phyloP scores from a whole-genome alignment of 2,888 invertebrate genomes.

The Agrotis ipsilon region DNA sequence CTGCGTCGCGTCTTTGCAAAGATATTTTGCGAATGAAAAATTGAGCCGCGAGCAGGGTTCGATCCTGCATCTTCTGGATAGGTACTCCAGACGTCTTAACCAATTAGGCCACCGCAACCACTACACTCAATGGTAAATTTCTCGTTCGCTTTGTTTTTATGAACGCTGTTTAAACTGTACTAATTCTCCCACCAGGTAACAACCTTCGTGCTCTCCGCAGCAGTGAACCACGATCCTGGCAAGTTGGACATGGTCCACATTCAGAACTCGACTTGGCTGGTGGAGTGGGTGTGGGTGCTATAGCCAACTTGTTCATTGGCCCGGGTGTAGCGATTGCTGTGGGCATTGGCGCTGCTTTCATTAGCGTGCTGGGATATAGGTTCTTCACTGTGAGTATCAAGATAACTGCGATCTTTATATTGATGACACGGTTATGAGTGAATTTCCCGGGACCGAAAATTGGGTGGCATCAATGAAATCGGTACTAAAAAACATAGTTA shows the following conservation, averaged over 20 bases:
- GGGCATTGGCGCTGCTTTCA: slow-evolving; percentile 94
- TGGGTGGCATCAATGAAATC: too few relatives aligned
- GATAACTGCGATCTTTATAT: neutral
- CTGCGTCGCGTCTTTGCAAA: too few relatives aligned
- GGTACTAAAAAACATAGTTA: too few relatives aligned
- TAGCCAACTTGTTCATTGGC: slow-evolving; percentile 95
- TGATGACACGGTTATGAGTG: too few relatives aligned
- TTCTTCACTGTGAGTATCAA: slow-evolving; percentile 92
- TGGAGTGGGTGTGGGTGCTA: slow-evolving; percentile 97
- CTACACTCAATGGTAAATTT: too few relatives aligned
- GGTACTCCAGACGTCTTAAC: too few relatives aligned
- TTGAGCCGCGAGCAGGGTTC: too few relatives aligned
- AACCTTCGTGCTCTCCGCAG: slow-evolving; percentile 95
- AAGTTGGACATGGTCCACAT: slow-evolving; percentile 98
- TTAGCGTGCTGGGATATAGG: slow-evolving; percentile 96
- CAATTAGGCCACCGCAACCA: too few relatives aligned
- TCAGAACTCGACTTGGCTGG: slow-evolving; percentile 98
- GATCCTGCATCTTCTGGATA: too few relatives aligned
- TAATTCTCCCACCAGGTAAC: slow-evolving; percentile 90
- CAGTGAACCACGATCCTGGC: slow-evolving; percentile 93
- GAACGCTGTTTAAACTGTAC: neutral
- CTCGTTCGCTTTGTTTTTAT: too few relatives aligned
- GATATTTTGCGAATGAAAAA: too few relatives aligned
- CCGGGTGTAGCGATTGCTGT: slow-evolving; percentile 96
- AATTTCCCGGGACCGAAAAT: too few relatives aligned